phyloP scores from a whole-genome alignment of 2,113 vertebrate genomes.

The Halichoerus grypus region DNA sequence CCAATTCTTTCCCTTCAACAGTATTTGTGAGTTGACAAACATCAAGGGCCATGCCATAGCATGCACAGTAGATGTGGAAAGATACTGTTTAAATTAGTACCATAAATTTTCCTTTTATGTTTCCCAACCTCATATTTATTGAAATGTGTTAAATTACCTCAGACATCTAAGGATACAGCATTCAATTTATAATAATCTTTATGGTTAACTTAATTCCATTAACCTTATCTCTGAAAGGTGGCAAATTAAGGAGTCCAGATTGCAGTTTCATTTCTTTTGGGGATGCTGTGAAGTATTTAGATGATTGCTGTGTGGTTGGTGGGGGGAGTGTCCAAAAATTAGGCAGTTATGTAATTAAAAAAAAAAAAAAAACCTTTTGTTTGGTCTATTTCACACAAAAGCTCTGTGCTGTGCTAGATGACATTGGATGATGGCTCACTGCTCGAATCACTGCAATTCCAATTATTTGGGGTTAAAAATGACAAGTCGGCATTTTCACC shows the following conservation, averaged over 20 bases:
- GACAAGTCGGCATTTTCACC: background rate
- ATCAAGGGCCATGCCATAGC: background rate
- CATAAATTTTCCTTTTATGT: slow-evolving; percentile 45
- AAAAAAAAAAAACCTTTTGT: background rate
- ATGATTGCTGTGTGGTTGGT: background rate
- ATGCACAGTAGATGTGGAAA: background rate
- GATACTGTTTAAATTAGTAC: slow-evolving; percentile 55
- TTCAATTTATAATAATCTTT: slow-evolving; percentile 55
- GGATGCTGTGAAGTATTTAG: slow-evolving; percentile 16
- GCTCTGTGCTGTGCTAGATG: background rate
- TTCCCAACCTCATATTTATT: slow-evolving; percentile 56
- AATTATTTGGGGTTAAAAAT: slow-evolving; percentile 16
- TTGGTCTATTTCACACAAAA: background rate
- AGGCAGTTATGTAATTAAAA: background rate
- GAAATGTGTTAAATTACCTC: slow-evolving; percentile 67
- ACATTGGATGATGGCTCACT: background rate
- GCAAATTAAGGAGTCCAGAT: slow-evolving; percentile 27
- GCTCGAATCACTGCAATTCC: background rate
- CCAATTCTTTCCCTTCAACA: background rate
- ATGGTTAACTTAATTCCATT: slow-evolving; percentile 65
- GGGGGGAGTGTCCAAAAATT: background rate
- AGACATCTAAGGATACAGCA: slow-evolving; percentile 44
- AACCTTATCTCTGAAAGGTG: slow-evolving; percentile 56
- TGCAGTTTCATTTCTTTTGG: slow-evolving; percentile 5
- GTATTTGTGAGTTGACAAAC: slow-evolving; percentile 30